A percentile compares a stretch with the other conserved stretches of the same genome.
Evolutionary conservation across 2,113 vertebrate genomes (phyloP).

Genomic region (Leptocoma aspasia): DNA sequence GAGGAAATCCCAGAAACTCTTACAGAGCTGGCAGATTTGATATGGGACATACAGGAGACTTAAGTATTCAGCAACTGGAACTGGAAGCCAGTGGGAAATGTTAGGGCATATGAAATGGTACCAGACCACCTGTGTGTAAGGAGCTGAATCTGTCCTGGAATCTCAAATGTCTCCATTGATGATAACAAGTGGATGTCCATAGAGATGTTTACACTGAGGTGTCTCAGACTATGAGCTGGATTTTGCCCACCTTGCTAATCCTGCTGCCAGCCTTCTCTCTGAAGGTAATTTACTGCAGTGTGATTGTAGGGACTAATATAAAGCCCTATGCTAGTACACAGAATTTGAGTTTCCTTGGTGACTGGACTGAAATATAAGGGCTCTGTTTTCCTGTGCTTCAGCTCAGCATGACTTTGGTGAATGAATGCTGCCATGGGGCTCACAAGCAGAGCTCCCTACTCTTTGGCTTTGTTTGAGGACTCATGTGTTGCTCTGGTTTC

Average conservation of each 20-base stretch:
- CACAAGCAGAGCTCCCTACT: not conserved
- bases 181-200: not conserved
- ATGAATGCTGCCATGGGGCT: not conserved
- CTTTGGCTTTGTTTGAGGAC: not conserved
- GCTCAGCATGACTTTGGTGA: slow-evolving; percentile 8
- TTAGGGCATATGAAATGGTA: not conserved
- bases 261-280: not conserved
- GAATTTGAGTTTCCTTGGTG: slow-evolving; percentile 2
- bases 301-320: not conserved
- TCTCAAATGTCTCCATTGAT: not conserved
- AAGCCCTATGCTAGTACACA: not conserved
- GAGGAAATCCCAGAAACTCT: not conserved
- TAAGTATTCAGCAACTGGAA: not conserved
- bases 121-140: accelerated
- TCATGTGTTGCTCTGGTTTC: not conserved
- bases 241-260: not conserved
- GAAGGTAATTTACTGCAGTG: not conserved
- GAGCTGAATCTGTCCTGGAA: not conserved
- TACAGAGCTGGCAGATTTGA: not conserved
- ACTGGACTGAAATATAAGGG: not conserved
- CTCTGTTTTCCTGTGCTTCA: not conserved
- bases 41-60: not conserved
- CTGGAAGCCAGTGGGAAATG: not conserved
- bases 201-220: not conserved
- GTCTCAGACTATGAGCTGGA: not conserved